Conservation (phyloP, 2,888 invertebrate genomes). For the Dichetophora obliterata region DNA sequence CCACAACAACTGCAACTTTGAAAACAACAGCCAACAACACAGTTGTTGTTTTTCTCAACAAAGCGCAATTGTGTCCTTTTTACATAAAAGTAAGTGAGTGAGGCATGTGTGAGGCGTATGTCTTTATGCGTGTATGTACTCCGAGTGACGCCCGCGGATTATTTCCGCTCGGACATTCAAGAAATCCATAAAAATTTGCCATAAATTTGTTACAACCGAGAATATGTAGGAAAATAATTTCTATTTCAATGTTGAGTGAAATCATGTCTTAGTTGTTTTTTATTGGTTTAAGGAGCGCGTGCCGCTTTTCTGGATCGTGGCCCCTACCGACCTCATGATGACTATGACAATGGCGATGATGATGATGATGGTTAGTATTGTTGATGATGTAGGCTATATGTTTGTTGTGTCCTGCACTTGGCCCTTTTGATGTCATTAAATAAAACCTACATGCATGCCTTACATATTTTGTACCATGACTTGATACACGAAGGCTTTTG, state of each 20-base stretch:
- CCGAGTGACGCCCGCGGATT: conserved; percentile 11
- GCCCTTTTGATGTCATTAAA: conserved; percentile 34
- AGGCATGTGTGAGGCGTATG: neutral
- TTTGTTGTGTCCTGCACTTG: conserved; percentile 19
- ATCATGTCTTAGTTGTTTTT: neutral
- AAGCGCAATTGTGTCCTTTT: neutral
- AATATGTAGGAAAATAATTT: conserved; percentile 8
- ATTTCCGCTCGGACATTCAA: neutral
- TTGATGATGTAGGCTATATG: neutral
- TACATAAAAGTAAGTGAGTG: neutral
- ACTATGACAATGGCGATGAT: neutral
- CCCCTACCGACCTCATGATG: neutral
- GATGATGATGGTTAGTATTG: neutral
- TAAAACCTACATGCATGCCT: conserved; percentile 24
- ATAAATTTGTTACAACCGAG: conserved; percentile 28
- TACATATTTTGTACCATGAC: neutral
- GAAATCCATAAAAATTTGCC: conserved; percentile 35
- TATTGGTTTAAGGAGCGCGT: conserved; percentile 3
- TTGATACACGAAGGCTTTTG: neutral
- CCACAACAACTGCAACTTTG: neutral
- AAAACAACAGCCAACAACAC: neutral
- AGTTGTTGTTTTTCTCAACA: too few relatives aligned
- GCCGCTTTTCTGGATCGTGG: neutral
- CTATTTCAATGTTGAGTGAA: conserved; percentile 16
- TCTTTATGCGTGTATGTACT: neutral